A percentile compares a stretch with the other conserved stretches of the same genome.
These are phyloP conservation scores for Amblyopsis hoosieri DNA, from an alignment of 2,797 vertebrate genomes.

Conservation along the genomic window DNA sequence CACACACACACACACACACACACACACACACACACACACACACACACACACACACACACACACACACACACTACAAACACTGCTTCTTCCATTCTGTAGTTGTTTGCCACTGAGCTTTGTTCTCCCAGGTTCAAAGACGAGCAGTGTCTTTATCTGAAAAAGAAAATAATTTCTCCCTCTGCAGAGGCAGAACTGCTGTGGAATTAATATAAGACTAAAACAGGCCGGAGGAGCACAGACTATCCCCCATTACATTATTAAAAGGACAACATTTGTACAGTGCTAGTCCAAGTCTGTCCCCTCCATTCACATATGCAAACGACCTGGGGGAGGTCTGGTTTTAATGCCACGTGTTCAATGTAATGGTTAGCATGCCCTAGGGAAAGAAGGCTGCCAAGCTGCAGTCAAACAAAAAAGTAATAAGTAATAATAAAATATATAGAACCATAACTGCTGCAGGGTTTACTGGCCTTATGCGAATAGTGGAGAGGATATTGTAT, in stretches of 20 bases:
- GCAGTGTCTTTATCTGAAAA: constrained; percentile 43
- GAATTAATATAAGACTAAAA: constrained; percentile 19
- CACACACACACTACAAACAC: no score
- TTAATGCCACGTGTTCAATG: constrained; percentile 36
- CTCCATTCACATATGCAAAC: constrained; percentile 2
- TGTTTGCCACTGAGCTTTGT: constrained; percentile 31
- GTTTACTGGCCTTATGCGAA: background rate
- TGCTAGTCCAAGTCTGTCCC: constrained; percentile 24
- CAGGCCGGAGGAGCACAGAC: constrained; percentile 8
- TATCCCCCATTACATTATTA: constrained; percentile 23
- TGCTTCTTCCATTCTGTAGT: constrained; percentile 11
- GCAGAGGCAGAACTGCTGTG: constrained; percentile 26
- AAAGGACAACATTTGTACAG: constrained; percentile 31
- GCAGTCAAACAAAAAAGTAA: constrained; percentile 11
- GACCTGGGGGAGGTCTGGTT: constrained; percentile 21
- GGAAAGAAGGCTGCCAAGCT: constrained; percentile 21
- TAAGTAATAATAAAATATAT: constrained; percentile 27
- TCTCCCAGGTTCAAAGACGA: constrained; percentile 38
- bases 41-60: background rate
- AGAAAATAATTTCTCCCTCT: constrained; percentile 16
- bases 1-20: no score
- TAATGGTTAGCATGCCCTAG: constrained; percentile 37
- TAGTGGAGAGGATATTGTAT: constrained; percentile 26
- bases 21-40: background rate
- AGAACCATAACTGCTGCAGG: constrained; percentile 22